Evolutionary conservation across 2,888 invertebrate species (phyloP).

Genomic region (Heliothis peltigera): DNA sequence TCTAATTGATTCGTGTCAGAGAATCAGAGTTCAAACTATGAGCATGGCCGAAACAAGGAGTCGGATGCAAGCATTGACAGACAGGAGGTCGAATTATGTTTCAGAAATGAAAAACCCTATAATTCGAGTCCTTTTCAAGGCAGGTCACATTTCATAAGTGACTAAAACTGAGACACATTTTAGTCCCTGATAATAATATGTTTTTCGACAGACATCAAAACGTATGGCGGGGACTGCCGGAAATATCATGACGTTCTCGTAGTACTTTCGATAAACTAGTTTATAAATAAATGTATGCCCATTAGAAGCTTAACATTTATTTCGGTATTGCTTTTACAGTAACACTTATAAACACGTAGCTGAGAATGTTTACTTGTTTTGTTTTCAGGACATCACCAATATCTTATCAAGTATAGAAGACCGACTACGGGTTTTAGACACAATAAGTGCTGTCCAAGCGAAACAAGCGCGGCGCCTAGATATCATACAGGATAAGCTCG

Average conservation of each 20-base stretch:
- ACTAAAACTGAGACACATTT: conserved; percentile 29
- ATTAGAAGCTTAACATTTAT: conserved; percentile 45
- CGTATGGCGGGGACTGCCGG: conserved; percentile 41
- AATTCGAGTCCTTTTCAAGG: conserved; percentile 29
- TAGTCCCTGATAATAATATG: conserved; percentile 28
- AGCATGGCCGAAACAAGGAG: conserved; percentile 17
- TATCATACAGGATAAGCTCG: conserved; percentile 86
- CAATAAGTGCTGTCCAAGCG: conserved; percentile 80
- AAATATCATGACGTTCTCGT: conserved; percentile 50
- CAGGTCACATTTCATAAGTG: conserved; percentile 42
- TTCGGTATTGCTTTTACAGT: conserved; percentile 29
- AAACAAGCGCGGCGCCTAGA: conserved; percentile 85
- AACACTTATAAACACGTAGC: conserved; percentile 5
- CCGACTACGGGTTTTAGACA: conserved; percentile 81
- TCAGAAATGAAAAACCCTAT: conserved; percentile 26
- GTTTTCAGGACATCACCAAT: conserved; percentile 79
- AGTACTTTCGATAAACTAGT: conserved; percentile 50
- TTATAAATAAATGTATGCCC: conserved; percentile 41
- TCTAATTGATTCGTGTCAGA: conserved; percentile 33
- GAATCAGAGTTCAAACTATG: conserved; percentile 14
- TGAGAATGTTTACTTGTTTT: conserved; percentile 13
- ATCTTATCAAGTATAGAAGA: conserved; percentile 84
- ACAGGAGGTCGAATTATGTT: conserved; percentile 26
- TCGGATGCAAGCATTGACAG: background rate
- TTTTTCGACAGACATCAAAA: conserved; percentile 42